Base-by-base conservation (phyloP, 2,888 invertebrate genomes). In the Chloroclysta siterata region DNA sequence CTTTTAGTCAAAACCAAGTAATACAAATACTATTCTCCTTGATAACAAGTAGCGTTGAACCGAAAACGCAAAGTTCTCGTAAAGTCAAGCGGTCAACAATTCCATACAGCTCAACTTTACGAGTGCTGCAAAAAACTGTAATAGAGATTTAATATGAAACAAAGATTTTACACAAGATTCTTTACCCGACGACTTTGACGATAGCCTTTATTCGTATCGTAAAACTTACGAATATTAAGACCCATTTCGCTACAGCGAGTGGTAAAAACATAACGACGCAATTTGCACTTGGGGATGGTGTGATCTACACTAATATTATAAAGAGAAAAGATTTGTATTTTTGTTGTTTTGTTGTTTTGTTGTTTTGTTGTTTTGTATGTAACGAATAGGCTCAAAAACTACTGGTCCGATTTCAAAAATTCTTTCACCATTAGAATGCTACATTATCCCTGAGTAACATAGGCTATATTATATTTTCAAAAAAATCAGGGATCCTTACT, bases 61-160 rank as follows among this genome's bases (percentile, higher is more conserved):
- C 10, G 28, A 41, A 53, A 60, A 59, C 44, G 17, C 42, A 42
- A 10, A 51, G 33, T 28, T 51, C 44, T 44, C 44, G 2, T 17
- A 44, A 44, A 51, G 58, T 68, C 41, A 14, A 44, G 41, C 54
- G 42, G 50, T 63, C 72, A 71, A 75, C 73, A 70, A 69, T 76
- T 78, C 82, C 79, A 82, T 75, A 73, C 15, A 69, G 59, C 60
- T 70, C 70, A 70, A 72, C 65, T 80, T 80, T 78, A 81, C 72
- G 77, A 78, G 72, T 36, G 65, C 51, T 54, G 71, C 72, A 73
- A 78, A 75, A 74, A 78, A 75, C 66, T 71, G 70, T 69, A 64
- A 75, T 74, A 75, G 70, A 69, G 75, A 69, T 81, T 78, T 78
- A 75, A 75, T 76, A 78, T 76, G 75, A 75, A 75, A 76, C 54